Base-by-base conservation (phyloP, 2,888 invertebrate genomes). In the Tanaodytes sp. region DNA sequence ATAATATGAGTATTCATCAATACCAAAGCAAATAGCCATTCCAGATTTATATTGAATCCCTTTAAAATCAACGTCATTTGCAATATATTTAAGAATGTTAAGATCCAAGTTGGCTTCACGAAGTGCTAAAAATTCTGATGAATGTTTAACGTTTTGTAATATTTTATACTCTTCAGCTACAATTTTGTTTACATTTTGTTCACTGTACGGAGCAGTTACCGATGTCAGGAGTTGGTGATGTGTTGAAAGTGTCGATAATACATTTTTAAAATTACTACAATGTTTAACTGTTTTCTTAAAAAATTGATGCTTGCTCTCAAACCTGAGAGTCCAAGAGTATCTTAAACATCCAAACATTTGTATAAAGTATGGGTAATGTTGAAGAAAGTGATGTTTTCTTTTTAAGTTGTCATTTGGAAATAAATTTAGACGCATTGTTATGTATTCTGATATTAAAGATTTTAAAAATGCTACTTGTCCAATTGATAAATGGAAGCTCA, bases 271-370 rank as follows among this genome's bases (percentile, higher is more conserved):
- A 66, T 79, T 77, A 48, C 64, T 65, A n/a, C 11, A 27, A 36
- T 59, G 63, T 45, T 63, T 61, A 0, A 66, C 27, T 14, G 69
- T 14, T 43, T 39, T 55, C 65, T 77, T 76, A 18, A 77, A 76
- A 70, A 63, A 75, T 5, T 55, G 64, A 39, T 77, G 75, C 43
- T 72, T 74, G 20, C 72, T 73, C 52, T 77, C 77, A 51, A 72
- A 77, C 16, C 73, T 4, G 0, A 73, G 40, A 5, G 71, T 75
- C 68, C 70, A 75, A 1, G 63, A 20, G 19, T 74, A 66, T 45
- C 71, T 65, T 9, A 75, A 18, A 14, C 58, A 68, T 16, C 74
- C 73, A 57, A 71, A 75, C 20, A 55, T 33, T 11, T 51, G 9
- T 4, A 75, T 74, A 4, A 71, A 43, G 23, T 59, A 42, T 0